These are phyloP conservation scores for Patella ulyssiponensis DNA, from an alignment of 2,888 invertebrate genomes.

Conservation along the genomic window DNA sequence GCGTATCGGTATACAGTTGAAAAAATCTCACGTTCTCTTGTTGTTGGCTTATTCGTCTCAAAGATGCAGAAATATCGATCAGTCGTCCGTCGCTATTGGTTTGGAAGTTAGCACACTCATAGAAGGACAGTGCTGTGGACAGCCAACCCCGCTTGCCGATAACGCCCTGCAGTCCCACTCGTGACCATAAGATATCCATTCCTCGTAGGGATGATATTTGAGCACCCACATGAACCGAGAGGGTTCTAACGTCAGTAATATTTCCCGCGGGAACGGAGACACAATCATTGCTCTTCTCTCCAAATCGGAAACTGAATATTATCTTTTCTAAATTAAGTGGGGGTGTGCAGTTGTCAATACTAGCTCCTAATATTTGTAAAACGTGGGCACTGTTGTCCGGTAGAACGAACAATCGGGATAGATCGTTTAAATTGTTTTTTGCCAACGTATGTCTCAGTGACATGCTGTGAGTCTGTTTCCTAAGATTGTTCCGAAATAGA, in stretches of 20 bases:
- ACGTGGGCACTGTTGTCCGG: background rate
- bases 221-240: background rate
- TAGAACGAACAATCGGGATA: background rate
- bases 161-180: background rate
- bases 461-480: background rate
- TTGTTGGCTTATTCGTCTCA: background rate
- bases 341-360: background rate
- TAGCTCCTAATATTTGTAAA: background rate
- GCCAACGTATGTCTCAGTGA: background rate
- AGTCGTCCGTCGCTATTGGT: background rate
- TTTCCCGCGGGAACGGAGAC: background rate
- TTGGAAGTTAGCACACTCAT: conserved; percentile 3
- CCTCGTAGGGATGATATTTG: background rate
- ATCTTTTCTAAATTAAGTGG: background rate
- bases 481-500: background rate
- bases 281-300: background rate
- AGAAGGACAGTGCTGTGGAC: background rate
- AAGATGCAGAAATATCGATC: background rate
- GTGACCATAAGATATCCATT: background rate
- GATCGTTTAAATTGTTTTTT: background rate
- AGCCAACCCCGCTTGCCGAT: background rate
- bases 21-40: background rate
- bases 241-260: background rate
- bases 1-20: too few species aligned
- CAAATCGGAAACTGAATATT: background rate